Conservation (phyloP, 53 echinoderm and acorn worm species). For the Stichopus horrens region DNA sequence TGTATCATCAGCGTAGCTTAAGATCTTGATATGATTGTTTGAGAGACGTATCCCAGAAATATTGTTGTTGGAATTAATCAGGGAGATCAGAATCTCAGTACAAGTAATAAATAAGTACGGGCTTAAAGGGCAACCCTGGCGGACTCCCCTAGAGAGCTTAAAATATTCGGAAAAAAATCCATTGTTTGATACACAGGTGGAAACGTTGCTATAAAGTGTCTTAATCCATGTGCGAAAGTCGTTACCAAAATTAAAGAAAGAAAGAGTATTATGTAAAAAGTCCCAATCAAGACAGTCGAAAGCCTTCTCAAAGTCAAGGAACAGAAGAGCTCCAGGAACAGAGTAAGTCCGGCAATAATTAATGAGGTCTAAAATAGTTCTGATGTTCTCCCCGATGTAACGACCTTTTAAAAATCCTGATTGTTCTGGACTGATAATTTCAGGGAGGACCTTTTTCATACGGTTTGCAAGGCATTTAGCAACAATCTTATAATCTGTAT, state of each 20-base stretch:
- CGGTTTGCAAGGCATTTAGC: not conserved
- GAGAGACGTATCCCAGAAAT: too few relatives aligned
- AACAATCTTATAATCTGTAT: conserved; percentile 34
- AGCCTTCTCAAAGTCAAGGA: conserved; percentile 55
- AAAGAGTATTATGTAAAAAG: conserved; percentile 25
- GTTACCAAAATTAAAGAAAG: conserved; percentile 29
- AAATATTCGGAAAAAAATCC: conserved; percentile 29
- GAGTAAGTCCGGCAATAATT: not conserved
- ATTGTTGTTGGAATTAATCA: too few relatives aligned
- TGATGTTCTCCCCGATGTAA: not conserved
- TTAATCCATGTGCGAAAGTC: conserved; percentile 8
- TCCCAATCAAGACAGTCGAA: conserved; percentile 41
- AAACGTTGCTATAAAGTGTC: conserved; percentile 35
- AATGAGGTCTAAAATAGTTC: not conserved
- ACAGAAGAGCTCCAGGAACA: not conserved
- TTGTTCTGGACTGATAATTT: not conserved
- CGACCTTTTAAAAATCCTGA: not conserved
- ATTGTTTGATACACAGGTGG: conserved; percentile 39
- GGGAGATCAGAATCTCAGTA: too few relatives aligned
- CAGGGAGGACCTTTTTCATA: not conserved
- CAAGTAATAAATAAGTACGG: too few relatives aligned
- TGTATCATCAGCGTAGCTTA: too few relatives aligned
- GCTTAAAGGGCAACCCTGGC: conserved; percentile 50
- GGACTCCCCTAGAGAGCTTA: conserved; percentile 14
- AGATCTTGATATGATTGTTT: too few relatives aligned